Evolutionary conservation across 2,888 invertebrate species (phyloP), one percentile per base, ranked within the genome.

Genomic region (Ornithoptera priamus): DNA sequence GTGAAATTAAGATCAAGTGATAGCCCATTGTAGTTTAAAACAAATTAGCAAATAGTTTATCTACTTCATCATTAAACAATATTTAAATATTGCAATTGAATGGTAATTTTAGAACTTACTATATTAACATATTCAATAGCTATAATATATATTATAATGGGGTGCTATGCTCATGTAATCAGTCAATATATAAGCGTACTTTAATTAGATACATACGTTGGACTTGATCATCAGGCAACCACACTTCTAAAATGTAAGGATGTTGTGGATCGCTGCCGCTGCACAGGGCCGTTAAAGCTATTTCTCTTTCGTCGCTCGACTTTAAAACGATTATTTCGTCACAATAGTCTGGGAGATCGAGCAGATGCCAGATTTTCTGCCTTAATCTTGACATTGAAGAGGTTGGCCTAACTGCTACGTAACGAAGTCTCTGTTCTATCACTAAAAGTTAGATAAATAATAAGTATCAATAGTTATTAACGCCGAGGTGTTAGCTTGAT

Each of bases 341-440:
- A 70, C 91, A 91, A 70, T 83, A 92, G 75, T 92, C 92, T 0
- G 92, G 92, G 36, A 92, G 74, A 24, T 91, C 84, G 12, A 92
- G 81, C 12, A 92, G 76, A 73, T 89, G 80, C 92, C 92, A 92
- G 8, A 92, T 78, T 79, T 92, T 92, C 65, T 88, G 86, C 1
- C 92, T 84, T 0, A 92, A 77, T n/a, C 81, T 78, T 1, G 81
- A 85, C 71, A 88, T 79, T 0, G 92, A 90, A 0, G 90, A 86
- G 2, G 76, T 77, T 0, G 90, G 87, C 58, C 79, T 89, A 3
- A 90, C 85, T 1, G 89, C 79, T 73, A 92, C 77, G 78, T 91
- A 92, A 20, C 85, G 85, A 5, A 92, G 82, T 65, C 78, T 85
- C 63, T 91, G 84, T 62, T 89, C 86, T 20, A 80, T 65, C 60